These are phyloP conservation scores for Glaucopsyche alexis DNA, from an alignment of 2,888 invertebrate genomes.

Conservation along the genomic window DNA sequence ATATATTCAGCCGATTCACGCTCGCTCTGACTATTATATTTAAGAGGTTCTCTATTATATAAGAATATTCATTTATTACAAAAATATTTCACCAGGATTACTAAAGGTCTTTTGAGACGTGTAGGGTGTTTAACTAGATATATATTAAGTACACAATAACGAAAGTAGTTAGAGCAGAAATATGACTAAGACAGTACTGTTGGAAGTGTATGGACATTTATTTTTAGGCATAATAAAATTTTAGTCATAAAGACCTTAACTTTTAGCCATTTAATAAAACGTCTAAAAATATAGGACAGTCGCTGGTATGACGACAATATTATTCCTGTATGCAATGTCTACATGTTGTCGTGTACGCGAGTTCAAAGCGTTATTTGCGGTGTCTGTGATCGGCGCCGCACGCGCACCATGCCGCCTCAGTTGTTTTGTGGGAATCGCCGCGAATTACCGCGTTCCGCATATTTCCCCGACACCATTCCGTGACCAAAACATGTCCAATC, in stretches of 20 bases:
- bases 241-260: neutral
- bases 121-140: neutral
- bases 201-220: conserved; percentile 15
- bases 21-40: too few relatives aligned
- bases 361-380: conserved; percentile 69
- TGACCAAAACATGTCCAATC: conserved; percentile 59
- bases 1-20: too few relatives aligned
- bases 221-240: neutral
- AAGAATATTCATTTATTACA: too few relatives aligned
- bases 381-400: conserved; percentile 62
- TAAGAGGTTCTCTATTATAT: too few relatives aligned
- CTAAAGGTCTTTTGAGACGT: too few relatives aligned
- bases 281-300: conserved; percentile 31
- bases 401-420: conserved; percentile 66
- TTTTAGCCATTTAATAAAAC: neutral
- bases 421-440: conserved; percentile 58
- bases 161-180: conserved; percentile 3
- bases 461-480: conserved; percentile 35
- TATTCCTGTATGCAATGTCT: conserved; percentile 30
- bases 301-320: conserved; percentile 30
- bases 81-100: too few relatives aligned
- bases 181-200: neutral
- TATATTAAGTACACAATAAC: neutral
- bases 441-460: conserved; percentile 54
- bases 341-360: conserved; percentile 28